phyloP scores from a whole-genome alignment of 2,888 invertebrate species.

The Dicyrtomina minuta region DNA sequence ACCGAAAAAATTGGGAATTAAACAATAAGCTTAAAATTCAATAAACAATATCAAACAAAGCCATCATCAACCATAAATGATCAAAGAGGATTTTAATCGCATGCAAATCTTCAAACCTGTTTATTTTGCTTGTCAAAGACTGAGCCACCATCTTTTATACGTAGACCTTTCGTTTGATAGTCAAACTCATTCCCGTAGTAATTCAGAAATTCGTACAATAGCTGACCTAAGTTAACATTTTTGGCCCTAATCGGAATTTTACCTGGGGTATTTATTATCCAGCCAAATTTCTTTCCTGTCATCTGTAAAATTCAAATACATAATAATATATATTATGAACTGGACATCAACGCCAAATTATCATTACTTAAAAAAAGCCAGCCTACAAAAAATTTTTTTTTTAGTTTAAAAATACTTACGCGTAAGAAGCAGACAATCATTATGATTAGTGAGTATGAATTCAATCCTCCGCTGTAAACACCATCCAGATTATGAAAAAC shows the following conservation, averaged over 20 bases:
- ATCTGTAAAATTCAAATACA: no score
- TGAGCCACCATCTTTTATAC: not conserved
- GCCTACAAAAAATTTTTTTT: no score
- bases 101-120: not conserved
- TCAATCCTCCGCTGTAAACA: not conserved
- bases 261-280: no score
- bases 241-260: not conserved
- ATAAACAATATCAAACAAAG: no score
- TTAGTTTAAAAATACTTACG: not conserved
- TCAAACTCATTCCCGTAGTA: not conserved
- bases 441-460: not conserved
- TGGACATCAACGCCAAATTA: no score
- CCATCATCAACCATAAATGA: no score
- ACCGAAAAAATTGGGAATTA: no score
- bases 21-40: no score
- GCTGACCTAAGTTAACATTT: not conserved
- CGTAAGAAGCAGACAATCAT: constrained; percentile 7
- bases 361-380: no score
- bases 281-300: no score
- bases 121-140: not conserved
- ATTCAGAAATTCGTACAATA: not conserved
- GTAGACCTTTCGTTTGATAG: not conserved
- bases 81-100: not conserved
- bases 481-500: not conserved
- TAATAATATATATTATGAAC: no score